Evolutionary conservation across 1,140 invertebrate species (phyloP), one percentile per base, ranked within the genome.

Genomic region (Heliconius congener): DNA sequence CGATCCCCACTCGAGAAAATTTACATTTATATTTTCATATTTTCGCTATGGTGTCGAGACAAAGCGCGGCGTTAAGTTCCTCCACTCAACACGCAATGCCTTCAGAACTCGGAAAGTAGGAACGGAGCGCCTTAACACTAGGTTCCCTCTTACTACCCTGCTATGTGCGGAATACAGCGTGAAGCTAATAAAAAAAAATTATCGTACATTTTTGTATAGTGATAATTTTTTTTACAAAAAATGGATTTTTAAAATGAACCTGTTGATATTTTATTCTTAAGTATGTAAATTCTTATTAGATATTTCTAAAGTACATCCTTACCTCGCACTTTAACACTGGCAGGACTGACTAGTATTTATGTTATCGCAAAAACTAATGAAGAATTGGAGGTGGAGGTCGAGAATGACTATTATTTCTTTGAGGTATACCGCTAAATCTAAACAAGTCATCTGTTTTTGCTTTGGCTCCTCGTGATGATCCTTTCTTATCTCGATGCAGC

Each of bases 321-420:
- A 94, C 93, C 91, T 91, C 85, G 87, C 83, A 83, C 86, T 79
- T 85, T 88, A 86, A 86, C 86, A 86, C 82, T 86, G 90, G 90
- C 89, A 87, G 85, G 74, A 88, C 91, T 93, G 93, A 94, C 92
- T 93, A 94, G 93, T 90, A 91, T 81, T 86, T 80, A 78, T 82
- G 82, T 82, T 78, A 86, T 86, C 83, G 74, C 85, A 46, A 73
- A 82, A 74, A 71, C 88, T 85, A 91, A 77, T 90, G 89, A 39
- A 92, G 79, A 76, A 90, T 91, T 46, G 90, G 93, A 57, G 93
- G 93, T 73, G 92, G 93, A 9, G 92, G 93, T 57, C 92, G 84
- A 3, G 89, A 84, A 42, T 90, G 88, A 75, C 84, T 88, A 57
- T 81, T 87, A 82, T 86, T 90, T 73, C 86, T 84, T 76, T 89